phyloP scores from a whole-genome alignment of 2,113 vertebrate species.

The Anoplopoma fimbria region DNA sequence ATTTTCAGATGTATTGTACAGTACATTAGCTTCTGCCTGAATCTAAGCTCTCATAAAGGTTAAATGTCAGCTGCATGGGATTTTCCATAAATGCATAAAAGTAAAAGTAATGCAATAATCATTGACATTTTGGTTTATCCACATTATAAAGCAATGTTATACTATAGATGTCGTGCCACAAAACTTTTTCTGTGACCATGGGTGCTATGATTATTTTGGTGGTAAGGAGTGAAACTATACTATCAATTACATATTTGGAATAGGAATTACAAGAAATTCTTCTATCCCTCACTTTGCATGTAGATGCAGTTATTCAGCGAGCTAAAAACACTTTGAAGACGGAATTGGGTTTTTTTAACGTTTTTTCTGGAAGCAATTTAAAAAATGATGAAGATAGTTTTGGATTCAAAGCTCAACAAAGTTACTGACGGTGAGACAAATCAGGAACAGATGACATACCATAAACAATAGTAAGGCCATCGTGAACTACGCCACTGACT shows the following conservation, averaged over 20 bases:
- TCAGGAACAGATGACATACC: neutral
- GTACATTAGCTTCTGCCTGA: conserved; percentile 21
- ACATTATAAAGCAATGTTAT: too few relatives aligned
- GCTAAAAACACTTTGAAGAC: neutral
- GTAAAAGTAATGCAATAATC: neutral
- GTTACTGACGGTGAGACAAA: neutral
- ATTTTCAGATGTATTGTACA: conserved; percentile 13
- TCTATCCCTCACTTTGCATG: neutral
- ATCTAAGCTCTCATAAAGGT: conserved; percentile 39
- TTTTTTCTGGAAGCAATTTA: neutral
- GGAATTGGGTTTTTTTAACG: neutral
- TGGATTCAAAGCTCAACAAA: neutral
- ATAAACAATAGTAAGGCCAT: neutral
- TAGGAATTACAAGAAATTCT: neutral
- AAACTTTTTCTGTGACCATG: neutral
- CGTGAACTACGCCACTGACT: neutral
- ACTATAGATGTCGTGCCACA: neutral
- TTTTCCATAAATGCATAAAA: conserved; percentile 21
- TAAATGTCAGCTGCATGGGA: conserved; percentile 5
- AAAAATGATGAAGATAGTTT: neutral
- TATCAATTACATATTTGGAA: neutral
- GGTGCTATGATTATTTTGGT: neutral
- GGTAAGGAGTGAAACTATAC: neutral
- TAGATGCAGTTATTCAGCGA: neutral
- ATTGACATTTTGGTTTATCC: neutral